Evolutionary conservation across 1,140 invertebrate species (phyloP), one percentile per base, ranked within the genome.

Genomic region (Aphidius ervi): DNA sequence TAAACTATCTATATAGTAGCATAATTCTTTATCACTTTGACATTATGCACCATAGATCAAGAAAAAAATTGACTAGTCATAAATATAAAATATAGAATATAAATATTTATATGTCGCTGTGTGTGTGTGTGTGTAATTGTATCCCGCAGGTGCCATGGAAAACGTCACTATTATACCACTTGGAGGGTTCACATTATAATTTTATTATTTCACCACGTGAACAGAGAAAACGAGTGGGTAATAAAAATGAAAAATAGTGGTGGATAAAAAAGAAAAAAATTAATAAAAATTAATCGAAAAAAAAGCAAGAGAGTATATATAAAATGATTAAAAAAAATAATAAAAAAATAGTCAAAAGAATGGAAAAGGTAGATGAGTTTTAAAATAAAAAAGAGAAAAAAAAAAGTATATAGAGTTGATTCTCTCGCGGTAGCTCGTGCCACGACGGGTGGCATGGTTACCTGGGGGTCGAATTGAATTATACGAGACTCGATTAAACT

Each of bases 401-500:
- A 46, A 42, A 54, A 49, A 67, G 49, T 48, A 62, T 60, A 72
- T 66, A 64, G 60, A 62, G 68, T 61, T 58, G 42, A 54, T 62
- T 55, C 63, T 66, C 61, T 56, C 61, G 56, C 43, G 53, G 60
- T 61, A 61, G 55, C 60, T 57, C 63, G 53, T 55, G 69, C 64
- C 60, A 53, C 56, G 57, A 49, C 65, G 56, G 61, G 23, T 23
- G 59, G 52, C 65, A 66, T 65, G 47, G 55, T 7, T 31, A 49
- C 58, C 68, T 69, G 67, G 69, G 70, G 70, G 68, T 65, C 67
- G 67, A 78, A 77, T 76, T 68, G 67, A 71, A 76, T 75, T 74
- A 76, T 67, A 62, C 57, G 59, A 65, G 65, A 74, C 70, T 75
- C 71, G 73, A 77, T 77, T 75, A 75, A 72, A 72, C 66, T 57